These are phyloP conservation scores for Oryzias sinensis DNA, from an alignment of 2,797 vertebrate genomes.

Conservation along the genomic window DNA sequence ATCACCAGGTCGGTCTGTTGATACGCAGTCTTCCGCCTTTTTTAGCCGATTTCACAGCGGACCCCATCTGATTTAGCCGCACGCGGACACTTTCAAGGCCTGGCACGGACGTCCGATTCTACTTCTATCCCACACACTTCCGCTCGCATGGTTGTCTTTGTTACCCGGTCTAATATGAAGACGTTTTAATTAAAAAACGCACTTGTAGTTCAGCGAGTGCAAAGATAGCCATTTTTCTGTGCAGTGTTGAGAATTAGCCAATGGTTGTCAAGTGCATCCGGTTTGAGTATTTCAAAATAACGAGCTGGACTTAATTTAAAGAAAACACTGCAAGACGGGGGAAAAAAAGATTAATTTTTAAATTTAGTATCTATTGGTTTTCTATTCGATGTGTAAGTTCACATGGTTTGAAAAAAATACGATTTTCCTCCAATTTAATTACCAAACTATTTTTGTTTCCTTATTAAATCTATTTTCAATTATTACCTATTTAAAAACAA, in stretches of 20 bases:
- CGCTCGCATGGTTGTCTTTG: slow-evolving; percentile 19
- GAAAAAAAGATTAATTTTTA: background rate
- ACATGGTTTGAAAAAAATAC: too few species aligned
- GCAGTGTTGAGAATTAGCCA: slow-evolving; percentile 14
- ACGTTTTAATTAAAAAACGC: slow-evolving; percentile 17
- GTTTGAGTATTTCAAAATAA: slow-evolving; percentile 38
- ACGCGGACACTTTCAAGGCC: slow-evolving; percentile 25
- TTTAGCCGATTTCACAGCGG: slow-evolving; percentile 39
- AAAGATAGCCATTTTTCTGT: slow-evolving; percentile 44
- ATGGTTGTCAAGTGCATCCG: slow-evolving; percentile 19
- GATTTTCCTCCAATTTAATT: too few species aligned
- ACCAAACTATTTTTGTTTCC: too few species aligned
- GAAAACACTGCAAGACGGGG: background rate
- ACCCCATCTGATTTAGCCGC: slow-evolving; percentile 52
- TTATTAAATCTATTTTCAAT: too few species aligned
- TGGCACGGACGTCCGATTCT: slow-evolving; percentile 1
- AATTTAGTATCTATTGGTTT: too few species aligned
- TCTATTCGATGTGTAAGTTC: too few species aligned
- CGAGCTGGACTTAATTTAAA: background rate
- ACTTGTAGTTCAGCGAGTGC: slow-evolving; percentile 33
- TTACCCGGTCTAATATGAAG: background rate
- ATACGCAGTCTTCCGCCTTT: slow-evolving; percentile 70
- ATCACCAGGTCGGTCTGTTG: slow-evolving; percentile 33
- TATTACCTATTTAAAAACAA: too few species aligned
- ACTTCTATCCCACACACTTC: background rate